Percentiles rank a stretch among this genome's conserved stretches.
These are phyloP conservation scores for Xanthia togata DNA, from an alignment of 2,888 invertebrate species.

Conservation along the genomic window DNA sequence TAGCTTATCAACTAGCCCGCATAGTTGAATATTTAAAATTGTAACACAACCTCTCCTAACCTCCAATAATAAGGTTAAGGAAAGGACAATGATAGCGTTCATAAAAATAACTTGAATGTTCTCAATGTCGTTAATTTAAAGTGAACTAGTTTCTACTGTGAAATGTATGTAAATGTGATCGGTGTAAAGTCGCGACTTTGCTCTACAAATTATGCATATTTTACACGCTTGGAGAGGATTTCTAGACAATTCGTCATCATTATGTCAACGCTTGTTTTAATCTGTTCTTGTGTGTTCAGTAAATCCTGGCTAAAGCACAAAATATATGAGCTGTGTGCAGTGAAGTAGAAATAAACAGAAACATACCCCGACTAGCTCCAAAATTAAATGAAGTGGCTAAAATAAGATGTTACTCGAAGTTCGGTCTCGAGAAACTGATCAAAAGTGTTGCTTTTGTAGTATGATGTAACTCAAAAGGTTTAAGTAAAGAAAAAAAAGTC, in stretches of 20 bases:
- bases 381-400: constrained; percentile 3
- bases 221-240: constrained; percentile 50
- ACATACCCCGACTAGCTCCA: background rate
- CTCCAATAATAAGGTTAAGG: constrained; percentile 62
- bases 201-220: constrained; percentile 53
- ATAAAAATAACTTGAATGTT: constrained; percentile 50
- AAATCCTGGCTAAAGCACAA: constrained; percentile 36
- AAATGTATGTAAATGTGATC: constrained; percentile 56
- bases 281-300: constrained; percentile 39
- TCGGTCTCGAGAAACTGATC: constrained; percentile 1
- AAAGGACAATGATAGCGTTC: constrained; percentile 56
- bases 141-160: constrained; percentile 42
- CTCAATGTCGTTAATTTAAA: constrained; percentile 45
- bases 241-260: constrained; percentile 59
- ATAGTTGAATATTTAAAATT: constrained; percentile 56
- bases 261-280: constrained; percentile 52
- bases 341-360: constrained; percentile 28
- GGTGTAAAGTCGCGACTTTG: constrained; percentile 41
- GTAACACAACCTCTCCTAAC: constrained; percentile 40
- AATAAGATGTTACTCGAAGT: constrained; percentile 27
- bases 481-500: constrained; percentile 40
- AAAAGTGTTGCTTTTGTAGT: constrained; percentile 40
- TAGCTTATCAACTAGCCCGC: constrained; percentile 66
- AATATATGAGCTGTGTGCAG: constrained; percentile 19
- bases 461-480: constrained; percentile 45